Conservation (phyloP, 2,888 invertebrate species). For the Ceriagrion tenellum region DNA sequence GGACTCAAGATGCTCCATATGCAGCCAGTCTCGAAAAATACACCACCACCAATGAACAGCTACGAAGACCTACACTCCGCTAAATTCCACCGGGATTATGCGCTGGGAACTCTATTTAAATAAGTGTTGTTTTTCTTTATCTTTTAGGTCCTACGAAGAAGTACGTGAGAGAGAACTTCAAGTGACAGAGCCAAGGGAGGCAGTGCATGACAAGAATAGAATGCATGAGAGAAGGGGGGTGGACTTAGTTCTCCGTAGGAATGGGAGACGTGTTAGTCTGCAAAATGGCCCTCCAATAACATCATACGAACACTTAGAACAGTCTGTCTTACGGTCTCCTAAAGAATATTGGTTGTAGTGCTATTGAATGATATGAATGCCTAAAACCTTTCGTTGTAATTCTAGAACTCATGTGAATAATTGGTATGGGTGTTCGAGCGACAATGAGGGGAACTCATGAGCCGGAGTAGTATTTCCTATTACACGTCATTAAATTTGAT, state of each 20-base stretch:
- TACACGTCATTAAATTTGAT: neutral
- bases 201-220: neutral
- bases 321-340: neutral
- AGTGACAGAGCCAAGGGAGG: neutral
- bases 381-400: neutral
- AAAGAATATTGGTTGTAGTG: conserved; percentile 2
- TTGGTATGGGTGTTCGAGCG: too few relatives aligned
- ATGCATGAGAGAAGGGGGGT: neutral
- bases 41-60: too few relatives aligned
- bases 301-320: neutral
- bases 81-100: too few relatives aligned
- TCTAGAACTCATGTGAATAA: too few relatives aligned
- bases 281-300: neutral
- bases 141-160: neutral
- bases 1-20: too few relatives aligned
- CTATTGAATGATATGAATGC: neutral
- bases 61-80: too few relatives aligned
- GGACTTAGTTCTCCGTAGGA: neutral
- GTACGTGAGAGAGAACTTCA: neutral
- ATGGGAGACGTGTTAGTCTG: neutral
- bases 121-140: neutral
- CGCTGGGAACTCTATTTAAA: too few relatives aligned
- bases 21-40: too few relatives aligned
- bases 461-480: neutral
- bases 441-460: neutral